Percentiles rank a stretch among this genome's conserved stretches.
phyloP scores from a whole-genome alignment of 2,113 vertebrate genomes.

The Prinia subflava region DNA sequence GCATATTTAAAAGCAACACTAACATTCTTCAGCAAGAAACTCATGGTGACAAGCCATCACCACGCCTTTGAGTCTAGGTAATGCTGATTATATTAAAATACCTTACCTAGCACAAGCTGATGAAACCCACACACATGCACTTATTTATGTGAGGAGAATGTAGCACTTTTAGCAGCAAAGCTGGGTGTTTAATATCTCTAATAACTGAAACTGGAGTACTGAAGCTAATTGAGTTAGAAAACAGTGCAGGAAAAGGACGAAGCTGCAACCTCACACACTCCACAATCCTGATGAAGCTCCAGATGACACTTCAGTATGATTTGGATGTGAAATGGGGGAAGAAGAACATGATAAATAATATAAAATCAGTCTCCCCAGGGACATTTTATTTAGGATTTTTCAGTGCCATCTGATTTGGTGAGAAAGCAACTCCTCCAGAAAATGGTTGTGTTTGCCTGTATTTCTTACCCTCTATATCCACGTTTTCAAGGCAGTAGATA shows the following conservation, averaged over 20 bases:
- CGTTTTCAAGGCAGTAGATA: background rate
- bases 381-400: background rate
- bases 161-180: background rate
- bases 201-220: background rate
- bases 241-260: background rate
- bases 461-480: background rate
- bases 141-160: background rate
- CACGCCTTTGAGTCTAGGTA: background rate
- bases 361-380: rapidly evolving
- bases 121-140: background rate
- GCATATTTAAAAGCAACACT: background rate
- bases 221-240: background rate
- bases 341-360: background rate
- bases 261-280: background rate
- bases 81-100: background rate
- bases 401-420: background rate
- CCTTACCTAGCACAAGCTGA: background rate
- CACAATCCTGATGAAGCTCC: background rate
- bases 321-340: background rate
- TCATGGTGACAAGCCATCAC: background rate
- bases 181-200: background rate
- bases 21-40: background rate
- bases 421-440: background rate
- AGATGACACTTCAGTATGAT: background rate
- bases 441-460: rapidly evolving